A percentile compares a stretch with the other conserved stretches of the same genome.
phyloP scores from a whole-genome alignment of 1,140 invertebrate genomes.

The Drosophila fuyamai region DNA sequence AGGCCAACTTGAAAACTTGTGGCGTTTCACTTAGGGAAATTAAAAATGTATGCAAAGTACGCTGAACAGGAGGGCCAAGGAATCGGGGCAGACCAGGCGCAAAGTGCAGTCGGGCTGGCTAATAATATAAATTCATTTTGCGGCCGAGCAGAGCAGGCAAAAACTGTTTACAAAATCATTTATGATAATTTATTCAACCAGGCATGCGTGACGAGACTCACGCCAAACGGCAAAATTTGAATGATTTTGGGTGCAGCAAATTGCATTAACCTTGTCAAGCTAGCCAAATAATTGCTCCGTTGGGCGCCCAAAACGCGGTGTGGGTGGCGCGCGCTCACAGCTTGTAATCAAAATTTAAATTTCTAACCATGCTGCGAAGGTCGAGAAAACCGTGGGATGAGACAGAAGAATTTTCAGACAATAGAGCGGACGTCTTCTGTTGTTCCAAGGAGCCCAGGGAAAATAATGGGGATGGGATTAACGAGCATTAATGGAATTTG shows the following conservation, averaged over 20 bases:
- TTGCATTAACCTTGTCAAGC: conserved; percentile 71
- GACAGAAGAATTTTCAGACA: conserved; percentile 27
- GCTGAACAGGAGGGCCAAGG: conserved; percentile 2
- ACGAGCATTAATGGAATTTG: conserved; percentile 47
- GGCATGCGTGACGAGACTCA: conserved; percentile 59
- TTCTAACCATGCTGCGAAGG: conserved; percentile 23
- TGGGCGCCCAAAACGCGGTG: conserved; percentile 21
- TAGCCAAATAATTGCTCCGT: conserved; percentile 62
- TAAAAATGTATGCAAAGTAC: conserved; percentile 62
- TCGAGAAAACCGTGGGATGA: conserved; percentile 31
- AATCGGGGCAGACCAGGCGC: conserved; percentile 25
- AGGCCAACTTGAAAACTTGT: conserved; percentile 75
- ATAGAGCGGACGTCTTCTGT: conserved; percentile 16
- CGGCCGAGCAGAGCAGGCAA: conserved; percentile 17
- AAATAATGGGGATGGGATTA: conserved; percentile 38
- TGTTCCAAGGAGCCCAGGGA: background rate
- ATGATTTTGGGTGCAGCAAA: conserved; percentile 75
- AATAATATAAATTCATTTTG: conserved; percentile 75
- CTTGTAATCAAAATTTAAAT: conserved; percentile 50
- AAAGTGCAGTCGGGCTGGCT: conserved; percentile 38
- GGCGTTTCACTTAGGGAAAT: conserved; percentile 80
- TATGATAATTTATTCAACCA: conserved; percentile 75
- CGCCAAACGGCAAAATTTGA: conserved; percentile 37
- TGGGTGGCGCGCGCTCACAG: conserved; percentile 28
- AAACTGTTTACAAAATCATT: conserved; percentile 63